Percentiles rank a stretch among this genome's conserved stretches.
Conservation (phyloP, 2,113 vertebrate genomes). For the Pagrus major region DNA sequence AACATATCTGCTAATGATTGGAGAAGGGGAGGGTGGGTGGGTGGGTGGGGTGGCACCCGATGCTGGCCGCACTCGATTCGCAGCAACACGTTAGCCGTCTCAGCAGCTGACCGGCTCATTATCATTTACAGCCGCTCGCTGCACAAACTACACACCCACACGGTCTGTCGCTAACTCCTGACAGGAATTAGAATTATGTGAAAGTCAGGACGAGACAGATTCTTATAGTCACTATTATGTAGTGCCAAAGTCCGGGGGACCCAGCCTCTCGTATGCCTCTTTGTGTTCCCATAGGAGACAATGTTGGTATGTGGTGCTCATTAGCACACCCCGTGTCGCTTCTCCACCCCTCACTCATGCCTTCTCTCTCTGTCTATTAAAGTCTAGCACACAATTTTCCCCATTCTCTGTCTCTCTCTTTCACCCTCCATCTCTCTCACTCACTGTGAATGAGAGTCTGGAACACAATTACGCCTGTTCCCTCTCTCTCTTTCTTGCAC, state of each 20-base stretch:
- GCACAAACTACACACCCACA: constrained; percentile 70
- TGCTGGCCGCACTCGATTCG: constrained; percentile 38
- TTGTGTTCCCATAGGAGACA: constrained; percentile 68
- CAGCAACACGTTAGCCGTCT: constrained; percentile 46
- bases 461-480: constrained; percentile 76
- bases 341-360: constrained; percentile 68
- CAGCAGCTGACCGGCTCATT: constrained; percentile 69
- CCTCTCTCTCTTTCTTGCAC: constrained; percentile 48
- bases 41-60: constrained; percentile 36
- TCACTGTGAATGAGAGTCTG: constrained; percentile 68
- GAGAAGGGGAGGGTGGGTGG: too few species aligned
- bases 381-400: constrained; percentile 74
- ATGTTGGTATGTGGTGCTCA: constrained; percentile 75
- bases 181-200: constrained; percentile 69
- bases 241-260: constrained; percentile 58
- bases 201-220: constrained; percentile 54
- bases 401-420: constrained; percentile 61
- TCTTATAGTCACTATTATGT: constrained; percentile 62
- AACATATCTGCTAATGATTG: constrained; percentile 45
- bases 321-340: constrained; percentile 70
- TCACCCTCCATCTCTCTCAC: constrained; percentile 62
- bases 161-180: constrained; percentile 60
- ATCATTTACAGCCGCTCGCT: constrained; percentile 69
- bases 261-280: constrained; percentile 38
- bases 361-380: constrained; percentile 72